Percentiles rank a stretch among this genome's conserved stretches.
These are phyloP conservation scores for Rhea americana DNA, from an alignment of 2,113 vertebrate species.

Conservation along the genomic window DNA sequence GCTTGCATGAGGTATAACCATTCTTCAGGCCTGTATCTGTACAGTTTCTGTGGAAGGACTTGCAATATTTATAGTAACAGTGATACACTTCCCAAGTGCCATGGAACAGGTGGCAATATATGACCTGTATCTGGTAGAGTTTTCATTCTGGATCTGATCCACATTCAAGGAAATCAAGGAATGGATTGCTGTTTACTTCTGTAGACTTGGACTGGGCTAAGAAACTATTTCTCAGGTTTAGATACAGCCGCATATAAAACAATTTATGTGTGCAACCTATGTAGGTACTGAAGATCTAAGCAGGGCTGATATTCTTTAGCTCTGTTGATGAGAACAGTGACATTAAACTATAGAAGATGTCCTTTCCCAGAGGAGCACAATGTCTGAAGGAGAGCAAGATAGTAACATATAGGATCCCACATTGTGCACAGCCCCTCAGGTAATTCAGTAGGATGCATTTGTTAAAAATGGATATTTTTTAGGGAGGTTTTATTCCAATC, in stretches of 20 bases:
- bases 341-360: accelerated
- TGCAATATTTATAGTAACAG: background rate
- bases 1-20: background rate
- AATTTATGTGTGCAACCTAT: background rate
- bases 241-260: background rate
- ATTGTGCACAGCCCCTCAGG: accelerated
- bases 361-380: background rate
- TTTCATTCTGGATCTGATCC: background rate
- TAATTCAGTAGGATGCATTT: background rate
- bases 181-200: background rate
- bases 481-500: background rate
- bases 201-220: background rate
- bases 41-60: background rate
- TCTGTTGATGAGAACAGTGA: background rate
- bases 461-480: background rate
- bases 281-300: background rate
- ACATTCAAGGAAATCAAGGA: background rate
- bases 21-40: background rate
- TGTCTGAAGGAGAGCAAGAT: background rate
- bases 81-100: background rate
- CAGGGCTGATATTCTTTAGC: background rate
- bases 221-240: background rate
- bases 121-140: background rate
- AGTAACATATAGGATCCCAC: background rate
- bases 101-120: background rate